Evolutionary conservation across 2,888 invertebrate species (phyloP).

Genomic region (Acanthosepion lycidas): DNA sequence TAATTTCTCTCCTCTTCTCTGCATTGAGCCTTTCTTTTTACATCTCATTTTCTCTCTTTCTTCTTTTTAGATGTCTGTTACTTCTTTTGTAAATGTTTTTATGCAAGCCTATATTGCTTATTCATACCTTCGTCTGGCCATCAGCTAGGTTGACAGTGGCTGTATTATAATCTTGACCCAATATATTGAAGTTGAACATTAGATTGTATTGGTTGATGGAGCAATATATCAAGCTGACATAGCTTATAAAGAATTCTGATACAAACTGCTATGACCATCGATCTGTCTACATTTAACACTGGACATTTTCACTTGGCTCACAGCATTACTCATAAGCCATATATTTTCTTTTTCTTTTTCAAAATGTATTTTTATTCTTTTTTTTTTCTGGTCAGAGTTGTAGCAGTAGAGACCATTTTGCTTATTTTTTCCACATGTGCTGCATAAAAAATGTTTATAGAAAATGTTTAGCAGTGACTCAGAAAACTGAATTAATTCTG

Average conservation of each 20-base stretch:
- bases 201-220: not conserved
- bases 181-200: not conserved
- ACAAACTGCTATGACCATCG: constrained; percentile 22
- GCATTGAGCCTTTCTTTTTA: not conserved
- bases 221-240: constrained; percentile 33
- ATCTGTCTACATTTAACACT: constrained; percentile 33
- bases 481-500: not conserved
- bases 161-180: constrained; percentile 13
- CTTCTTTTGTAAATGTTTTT: constrained; percentile 15
- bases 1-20: not conserved
- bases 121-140: not conserved
- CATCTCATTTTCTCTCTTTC: not conserved
- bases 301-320: not conserved
- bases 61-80: not conserved
- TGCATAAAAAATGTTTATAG: not conserved
- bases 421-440: not conserved
- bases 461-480: not conserved
- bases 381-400: not conserved
- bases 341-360: not conserved
- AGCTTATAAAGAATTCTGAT: not conserved
- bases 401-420: not conserved
- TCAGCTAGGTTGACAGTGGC: not conserved
- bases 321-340: constrained; percentile 33
- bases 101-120: not conserved
- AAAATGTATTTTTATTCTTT: not conserved